Base-by-base conservation (phyloP, 2,113 vertebrate genomes). In the Lethenteron reissneri region DNA sequence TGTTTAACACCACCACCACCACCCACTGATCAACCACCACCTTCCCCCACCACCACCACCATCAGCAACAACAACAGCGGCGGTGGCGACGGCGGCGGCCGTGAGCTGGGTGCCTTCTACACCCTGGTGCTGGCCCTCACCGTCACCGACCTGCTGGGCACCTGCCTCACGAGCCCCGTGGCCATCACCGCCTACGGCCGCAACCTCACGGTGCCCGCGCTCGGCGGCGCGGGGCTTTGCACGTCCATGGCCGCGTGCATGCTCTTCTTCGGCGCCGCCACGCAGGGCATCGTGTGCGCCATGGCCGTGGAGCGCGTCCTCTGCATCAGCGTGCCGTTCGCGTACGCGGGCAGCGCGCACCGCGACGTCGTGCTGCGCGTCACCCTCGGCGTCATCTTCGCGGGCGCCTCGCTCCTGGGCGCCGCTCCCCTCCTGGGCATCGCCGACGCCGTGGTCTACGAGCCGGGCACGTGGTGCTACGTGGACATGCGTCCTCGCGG, bases 231-330 rank as follows among this genome's bases (percentile, higher is more conserved):
- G 0, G 71, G 71, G 1, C 76, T 76, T 17, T 91, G 88, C 72
- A 2, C 11, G 1, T 88, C 86, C 79, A 89, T 89, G 71, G 86
- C 84, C 11, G 81, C 85, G 74, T 74, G 79, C 76, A 90, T 90
- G 87, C 88, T 85, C 70, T 91, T 90, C 79, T 89, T 89, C 77
- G 83, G 85, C 75, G 78, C 91, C 77, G 82, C 81, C 73, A 90
- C 88, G 3, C 76, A 85, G 79, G 81, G 81, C 15, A 81, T 87
- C 70, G 84, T 92, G 17, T 82, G 89, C 41, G 80, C 83, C 41
- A 96, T 86, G 87, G 88, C 92, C 0, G 73, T 94, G 71, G 92
- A 99, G 77, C 82, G 90, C 56, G 87, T 84, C 79, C 74, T 95
- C 2, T 83, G 90, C 70, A 83, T 99, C 11, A 86, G 87, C 1